phyloP scores from a whole-genome alignment of 2,113 vertebrate genomes.

The Arvicanthis niloticus region DNA sequence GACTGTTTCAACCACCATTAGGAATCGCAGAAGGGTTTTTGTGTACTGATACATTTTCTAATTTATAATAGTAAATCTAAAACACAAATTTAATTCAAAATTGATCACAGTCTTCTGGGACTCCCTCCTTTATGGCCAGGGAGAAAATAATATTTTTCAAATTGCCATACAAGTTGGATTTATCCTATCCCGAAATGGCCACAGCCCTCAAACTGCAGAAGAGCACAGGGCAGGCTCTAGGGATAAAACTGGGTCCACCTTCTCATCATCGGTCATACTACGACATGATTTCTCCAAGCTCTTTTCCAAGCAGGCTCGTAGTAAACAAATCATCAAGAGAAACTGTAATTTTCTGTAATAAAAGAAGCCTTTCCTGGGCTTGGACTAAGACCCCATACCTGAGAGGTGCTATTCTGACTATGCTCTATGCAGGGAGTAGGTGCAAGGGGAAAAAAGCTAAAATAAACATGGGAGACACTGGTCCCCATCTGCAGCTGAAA shows the following conservation, averaged over 20 bases:
- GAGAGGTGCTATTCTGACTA: background rate
- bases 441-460: background rate
- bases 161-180: slow-evolving; percentile 8
- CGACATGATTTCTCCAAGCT: background rate
- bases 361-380: background rate
- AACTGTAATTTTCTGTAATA: background rate
- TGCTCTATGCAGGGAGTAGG: background rate
- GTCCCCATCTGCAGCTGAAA: slow-evolving; percentile 77
- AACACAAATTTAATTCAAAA: slow-evolving; percentile 34
- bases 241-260: background rate
- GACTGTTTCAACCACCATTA: slow-evolving; percentile 54
- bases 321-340: slow-evolving; percentile 30
- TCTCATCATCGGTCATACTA: background rate
- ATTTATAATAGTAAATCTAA: slow-evolving; percentile 60
- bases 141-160: slow-evolving; percentile 8
- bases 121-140: slow-evolving; percentile 20
- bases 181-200: slow-evolving; percentile 46
- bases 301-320: background rate
- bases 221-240: background rate
- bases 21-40: slow-evolving; percentile 42
- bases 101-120: slow-evolving; percentile 49
- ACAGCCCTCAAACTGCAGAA: background rate
- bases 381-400: background rate
- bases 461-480: background rate
- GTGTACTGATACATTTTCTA: background rate